phyloP scores from a whole-genome alignment of 2,113 vertebrate species.

The Piaya cayana region DNA sequence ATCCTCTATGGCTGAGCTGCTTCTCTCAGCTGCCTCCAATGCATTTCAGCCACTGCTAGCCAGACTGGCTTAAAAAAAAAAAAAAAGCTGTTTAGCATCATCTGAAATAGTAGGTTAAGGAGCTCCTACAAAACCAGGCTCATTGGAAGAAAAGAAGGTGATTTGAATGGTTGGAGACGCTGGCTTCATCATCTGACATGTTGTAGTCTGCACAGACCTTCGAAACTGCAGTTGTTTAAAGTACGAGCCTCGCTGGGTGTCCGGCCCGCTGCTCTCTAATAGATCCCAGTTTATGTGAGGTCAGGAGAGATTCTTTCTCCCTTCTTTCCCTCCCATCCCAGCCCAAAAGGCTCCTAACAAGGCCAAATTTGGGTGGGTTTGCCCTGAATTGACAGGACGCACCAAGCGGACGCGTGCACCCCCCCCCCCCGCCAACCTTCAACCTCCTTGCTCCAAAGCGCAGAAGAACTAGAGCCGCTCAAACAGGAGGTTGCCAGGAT shows the following conservation, averaged over 20 bases:
- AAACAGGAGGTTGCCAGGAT: not conserved
- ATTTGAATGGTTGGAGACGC: not conserved
- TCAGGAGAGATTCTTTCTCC: not conserved
- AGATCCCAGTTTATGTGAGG: slow-evolving; percentile 47
- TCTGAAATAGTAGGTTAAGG: not conserved
- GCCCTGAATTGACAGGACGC: not conserved
- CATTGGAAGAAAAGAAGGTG: not conserved
- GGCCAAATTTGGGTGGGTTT: slow-evolving; percentile 59
- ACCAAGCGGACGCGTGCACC: not conserved
- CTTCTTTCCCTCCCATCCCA: not conserved
- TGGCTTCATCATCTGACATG: not conserved
- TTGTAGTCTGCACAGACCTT: not conserved
- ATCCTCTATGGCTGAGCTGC: not conserved
- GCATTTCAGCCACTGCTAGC: not conserved
- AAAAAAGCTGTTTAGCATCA: not conserved
- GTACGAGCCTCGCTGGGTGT: slow-evolving; percentile 15
- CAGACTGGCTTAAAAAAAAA: not conserved
- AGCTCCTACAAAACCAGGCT: not conserved
- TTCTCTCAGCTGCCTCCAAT: not conserved
- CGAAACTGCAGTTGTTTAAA: not conserved
- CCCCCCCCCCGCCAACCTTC: not conserved
- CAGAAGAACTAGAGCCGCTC: not conserved
- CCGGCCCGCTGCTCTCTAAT: not conserved
- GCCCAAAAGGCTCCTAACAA: slow-evolving; percentile 4
- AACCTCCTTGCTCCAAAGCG: not conserved